phyloP scores from a whole-genome alignment of 2,113 vertebrate species.

The Istiophorus platypterus region DNA sequence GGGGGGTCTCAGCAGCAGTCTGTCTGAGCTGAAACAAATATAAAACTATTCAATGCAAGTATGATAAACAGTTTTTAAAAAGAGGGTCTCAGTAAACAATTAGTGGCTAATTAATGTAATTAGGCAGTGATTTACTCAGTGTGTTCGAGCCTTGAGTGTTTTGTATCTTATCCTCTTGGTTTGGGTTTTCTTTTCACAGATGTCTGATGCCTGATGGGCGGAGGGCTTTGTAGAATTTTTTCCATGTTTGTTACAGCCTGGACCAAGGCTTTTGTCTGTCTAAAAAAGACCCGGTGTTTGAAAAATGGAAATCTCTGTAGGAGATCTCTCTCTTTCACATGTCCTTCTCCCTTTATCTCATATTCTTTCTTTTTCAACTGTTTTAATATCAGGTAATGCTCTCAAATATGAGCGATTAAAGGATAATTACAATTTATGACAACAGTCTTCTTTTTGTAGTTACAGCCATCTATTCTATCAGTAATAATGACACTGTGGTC shows the following conservation, averaged over 20 bases:
- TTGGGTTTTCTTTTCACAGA: slow-evolving; percentile 47
- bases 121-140: slow-evolving; percentile 39
- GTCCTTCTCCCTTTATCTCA: background rate
- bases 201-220: slow-evolving; percentile 54
- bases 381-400: slow-evolving; percentile 15
- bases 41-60: slow-evolving; percentile 3
- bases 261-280: slow-evolving; percentile 22
- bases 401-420: background rate
- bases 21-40: slow-evolving; percentile 28
- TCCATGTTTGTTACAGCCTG: slow-evolving; percentile 43
- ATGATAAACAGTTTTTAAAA: slow-evolving; percentile 40
- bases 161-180: slow-evolving; percentile 29
- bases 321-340: slow-evolving; percentile 9
- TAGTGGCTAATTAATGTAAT: slow-evolving; percentile 36
- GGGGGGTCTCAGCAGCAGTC: background rate
- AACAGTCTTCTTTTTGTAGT: background rate
- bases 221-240: slow-evolving; percentile 38
- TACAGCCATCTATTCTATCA: background rate
- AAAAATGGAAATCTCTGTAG: slow-evolving; percentile 19
- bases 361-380: background rate
- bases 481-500: background rate
- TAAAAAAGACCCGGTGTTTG: slow-evolving; percentile 26
- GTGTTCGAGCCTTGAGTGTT: slow-evolving; percentile 26
- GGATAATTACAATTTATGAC: background rate
- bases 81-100: slow-evolving; percentile 9